Evolutionary conservation across 1,140 invertebrate species (phyloP), one percentile per base, ranked within the genome.

Genomic region (Telenomus remus): DNA sequence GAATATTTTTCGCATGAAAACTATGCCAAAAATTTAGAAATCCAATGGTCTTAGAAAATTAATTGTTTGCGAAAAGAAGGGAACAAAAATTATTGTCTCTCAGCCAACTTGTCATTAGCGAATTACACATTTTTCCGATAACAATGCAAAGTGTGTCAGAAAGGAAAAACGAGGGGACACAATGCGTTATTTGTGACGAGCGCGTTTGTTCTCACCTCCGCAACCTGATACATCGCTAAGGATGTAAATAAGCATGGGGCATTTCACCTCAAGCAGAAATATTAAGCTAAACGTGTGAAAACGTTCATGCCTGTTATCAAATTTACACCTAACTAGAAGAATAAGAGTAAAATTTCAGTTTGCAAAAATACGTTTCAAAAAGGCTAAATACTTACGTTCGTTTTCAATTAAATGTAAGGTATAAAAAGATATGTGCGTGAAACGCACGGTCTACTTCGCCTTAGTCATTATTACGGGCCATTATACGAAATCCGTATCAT

Each of bases 211-310:
- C 37, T 55, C 44, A 33, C 42, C 42, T 47, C 13, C 13, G 55
- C 47, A 69, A 70, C 50, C 35, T 14, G 44, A 70, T 55, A 70
- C 57, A 33, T 37, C 35, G 34, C 50, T 51, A 12, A 60, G 49
- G 66, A 61, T 70, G 57, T 55, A 70, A 70, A 70, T 70, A 70
- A 70, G 43, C 55, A 37, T 44, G 57, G 55, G 56, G 55, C 50
- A 53, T 55, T 27, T 27, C 19, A 54, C 50, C 66, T 70, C 61
- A 70, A 16, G 11, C 43, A 70, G 44, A 55, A 33, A 35, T 55
- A 55, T 60, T 60, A 49, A 49, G 44, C 51, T 55, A 61, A 69
- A 53, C 13, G 49, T 46, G 43, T 16, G 51, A 54, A 61, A 61
- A 55, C 43, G 10, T 61, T 60, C 55, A 49, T 44, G 14, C 56